Evolutionary conservation across 2,113 vertebrate genomes (phyloP).

Genomic region (Hippocampus comes): DNA sequence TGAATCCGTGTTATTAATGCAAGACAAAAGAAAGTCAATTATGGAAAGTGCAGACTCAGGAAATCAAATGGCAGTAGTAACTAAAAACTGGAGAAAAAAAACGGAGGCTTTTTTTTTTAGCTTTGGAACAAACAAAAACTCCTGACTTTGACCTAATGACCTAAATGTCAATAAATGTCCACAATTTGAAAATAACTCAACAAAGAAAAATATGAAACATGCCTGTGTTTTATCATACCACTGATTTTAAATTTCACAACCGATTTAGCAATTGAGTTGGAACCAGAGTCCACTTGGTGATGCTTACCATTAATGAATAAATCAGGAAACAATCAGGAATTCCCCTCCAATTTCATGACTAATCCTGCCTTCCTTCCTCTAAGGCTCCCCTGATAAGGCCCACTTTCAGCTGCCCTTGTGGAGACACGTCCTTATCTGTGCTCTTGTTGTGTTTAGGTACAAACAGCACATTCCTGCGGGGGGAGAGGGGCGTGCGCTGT

Average conservation of each 20-base stretch:
- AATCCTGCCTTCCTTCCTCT: conserved; percentile 10
- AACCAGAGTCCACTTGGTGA: background rate
- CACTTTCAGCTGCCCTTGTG: conserved; percentile 34
- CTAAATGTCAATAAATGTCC: no score
- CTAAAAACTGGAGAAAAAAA: no score
- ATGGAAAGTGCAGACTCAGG: background rate
- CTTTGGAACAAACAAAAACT: no score
- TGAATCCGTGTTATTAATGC: no score
- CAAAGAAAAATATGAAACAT: background rate
- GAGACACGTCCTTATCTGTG: conserved; percentile 47
- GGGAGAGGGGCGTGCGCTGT: conserved; percentile 21
- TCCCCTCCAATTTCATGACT: conserved; percentile 14
- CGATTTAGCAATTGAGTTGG: background rate
- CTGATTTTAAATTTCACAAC: background rate
- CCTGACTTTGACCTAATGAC: no score
- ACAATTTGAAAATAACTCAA: no score
- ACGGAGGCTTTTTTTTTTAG: no score
- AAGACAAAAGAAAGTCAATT: background rate
- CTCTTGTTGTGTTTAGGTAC: conserved; percentile 52
- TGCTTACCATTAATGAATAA: background rate
- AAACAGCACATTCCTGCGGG: conserved; percentile 60
- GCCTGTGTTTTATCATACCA: background rate
- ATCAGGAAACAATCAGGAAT: conserved; percentile 19
- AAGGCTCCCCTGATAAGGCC: conserved; percentile 11
- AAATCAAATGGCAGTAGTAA: background rate